phyloP scores from a whole-genome alignment of 2,888 invertebrate genomes.

The Lacanobia wlatinum region DNA sequence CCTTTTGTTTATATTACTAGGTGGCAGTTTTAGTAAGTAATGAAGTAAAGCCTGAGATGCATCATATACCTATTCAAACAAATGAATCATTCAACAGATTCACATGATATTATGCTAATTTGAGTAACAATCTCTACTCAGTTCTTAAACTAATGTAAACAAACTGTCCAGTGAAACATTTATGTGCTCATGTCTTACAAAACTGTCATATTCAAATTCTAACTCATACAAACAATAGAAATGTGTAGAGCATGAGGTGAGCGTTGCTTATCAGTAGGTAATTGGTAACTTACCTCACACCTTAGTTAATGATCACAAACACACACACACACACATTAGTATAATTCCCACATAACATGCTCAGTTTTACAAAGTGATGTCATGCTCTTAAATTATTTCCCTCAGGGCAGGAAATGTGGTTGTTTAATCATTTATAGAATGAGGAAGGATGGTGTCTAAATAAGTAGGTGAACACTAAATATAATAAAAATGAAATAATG shows the following conservation, averaged over 20 bases:
- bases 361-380: conserved; percentile 71
- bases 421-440: conserved; percentile 18
- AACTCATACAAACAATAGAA: conserved; percentile 28
- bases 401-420: conserved; percentile 66
- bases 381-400: conserved; percentile 70
- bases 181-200: neutral
- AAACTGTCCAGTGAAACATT: neutral
- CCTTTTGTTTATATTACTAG: conserved; percentile 45
- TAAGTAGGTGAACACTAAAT: neutral
- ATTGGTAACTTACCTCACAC: conserved; percentile 56
- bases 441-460: conserved; percentile 20
- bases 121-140: conserved; percentile 13
- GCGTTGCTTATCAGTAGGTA: conserved; percentile 60
- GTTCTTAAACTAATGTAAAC: conserved; percentile 7
- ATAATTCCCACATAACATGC: conserved; percentile 52
- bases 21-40: conserved; percentile 17
- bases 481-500: neutral
- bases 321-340: conserved; percentile 33
- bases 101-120: conserved; percentile 15
- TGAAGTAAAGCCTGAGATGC: conserved; percentile 9
- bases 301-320: conserved; percentile 33
- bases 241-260: conserved; percentile 48
- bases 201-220: conserved; percentile 7
- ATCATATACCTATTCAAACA: neutral
- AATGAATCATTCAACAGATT: conserved; percentile 7